Base-by-base conservation (phyloP, 2,888 invertebrate species). In the Sisyra nigra region DNA sequence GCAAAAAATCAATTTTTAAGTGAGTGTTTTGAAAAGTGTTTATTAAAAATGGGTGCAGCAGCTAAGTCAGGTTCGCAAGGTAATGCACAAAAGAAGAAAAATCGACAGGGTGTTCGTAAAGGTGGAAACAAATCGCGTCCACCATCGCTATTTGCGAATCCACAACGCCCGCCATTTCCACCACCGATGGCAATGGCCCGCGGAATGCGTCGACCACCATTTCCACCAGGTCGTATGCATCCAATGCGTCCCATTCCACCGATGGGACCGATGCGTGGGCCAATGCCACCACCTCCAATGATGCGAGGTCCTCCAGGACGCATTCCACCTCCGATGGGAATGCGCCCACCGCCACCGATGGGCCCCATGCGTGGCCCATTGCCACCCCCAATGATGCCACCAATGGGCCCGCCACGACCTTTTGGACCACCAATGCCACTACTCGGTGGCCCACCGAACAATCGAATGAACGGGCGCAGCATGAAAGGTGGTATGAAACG, bases 311-410 rank as follows among this genome's bases (percentile, higher is more conserved):
- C 47, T 18, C 45, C 45, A 33, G 34, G 34, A 30, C 33, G 41
- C 8, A 19, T 24, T 9, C 46, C 44, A 10, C 45, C 52, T 48
- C 53, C 51, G 14, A 49, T 47, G 32, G 51, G 52, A 31, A 53
- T 57, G 53, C 50, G 55, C 29, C 57, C 56, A 3, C 57, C 55
- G 4, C 55, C 49, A 7, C 35, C 46, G 44, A 49, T 51, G 49
- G 44, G 51, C 7, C 48, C 50, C 8, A 24, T 40, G 24, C 14
- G 45, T 30, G 24, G 24, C 24, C 24, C 24, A 24, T 24, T 24
- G 7, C 47, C 42, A 38, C 46, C 46, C 13, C 40, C 44, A n/a
- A 36, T 43, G 40, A 36, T 46, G 24, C 48, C 44, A 7, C 46
- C 47, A 10, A 44, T 44, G 24, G 47, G 47, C 38, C 46, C 48